Base-by-base conservation (phyloP, 2,113 vertebrate species). In the Petroica traversi region DNA sequence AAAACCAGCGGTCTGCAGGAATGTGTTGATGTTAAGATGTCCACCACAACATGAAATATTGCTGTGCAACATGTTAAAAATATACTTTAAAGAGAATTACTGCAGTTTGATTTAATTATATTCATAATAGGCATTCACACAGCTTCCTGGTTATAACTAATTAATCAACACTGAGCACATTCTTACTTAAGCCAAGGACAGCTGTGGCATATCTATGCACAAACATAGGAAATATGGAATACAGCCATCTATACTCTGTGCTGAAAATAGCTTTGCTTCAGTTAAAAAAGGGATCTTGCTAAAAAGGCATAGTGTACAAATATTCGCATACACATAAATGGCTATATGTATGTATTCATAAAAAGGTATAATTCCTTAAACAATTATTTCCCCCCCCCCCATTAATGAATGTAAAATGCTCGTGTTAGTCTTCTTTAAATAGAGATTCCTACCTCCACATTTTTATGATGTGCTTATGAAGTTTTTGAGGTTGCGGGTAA, bases 401-500 rank as follows among this genome's bases (percentile, higher is more conserved):
- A n/a, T n/a, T 80, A 91, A 71, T 80, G 64, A 11, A 8, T 72
- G 78, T 61, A n/a, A 91, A 84, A 62, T 92, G 5, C 25, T 63
- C 11, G 4, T 80, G 25, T 38, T 34, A 24, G 4, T 73, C 31
- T 82, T 73, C 31, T 82, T 87, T 43, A 43, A 83, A 48, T 33
- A 63, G n/a, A n/a, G n/a, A n/a, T n/a, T n/a, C n/a, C n/a, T n/a
- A 48, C 34, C 90, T 97, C 59, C 28, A 84, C 38, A 64, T 87
- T 89, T 89, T 89, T 88, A 36, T 85, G 40, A 58, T 36, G 40
- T 85, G 82, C 92, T 81, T 36, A 43, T 90, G 63, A 89, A 76
- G 55, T 72, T 69, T 84, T 79, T 85, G 74, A 91, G 80, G 82
- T 93, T 95, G 64, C 31, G 86, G 85, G n/a, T 77, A 83, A 41